Percentiles rank a stretch among this genome's conserved stretches.
Conservation (phyloP, 2,797 vertebrate genomes). For the Takifugu ocellatus region DNA sequence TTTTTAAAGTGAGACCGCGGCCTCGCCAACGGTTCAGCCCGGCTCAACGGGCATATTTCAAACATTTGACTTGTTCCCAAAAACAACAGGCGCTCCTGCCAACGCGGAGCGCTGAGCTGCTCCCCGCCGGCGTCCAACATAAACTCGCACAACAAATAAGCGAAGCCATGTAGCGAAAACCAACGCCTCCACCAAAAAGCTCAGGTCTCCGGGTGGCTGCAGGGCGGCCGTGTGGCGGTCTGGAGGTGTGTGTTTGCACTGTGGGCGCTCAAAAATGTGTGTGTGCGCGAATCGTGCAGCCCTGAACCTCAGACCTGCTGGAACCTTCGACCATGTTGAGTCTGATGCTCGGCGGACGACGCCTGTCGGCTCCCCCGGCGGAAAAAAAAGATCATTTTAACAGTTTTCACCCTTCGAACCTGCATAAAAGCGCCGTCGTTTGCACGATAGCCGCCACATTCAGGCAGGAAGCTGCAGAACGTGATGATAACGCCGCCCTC, state of each 20-base stretch:
- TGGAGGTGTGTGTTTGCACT: neutral
- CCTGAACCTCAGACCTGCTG: no score
- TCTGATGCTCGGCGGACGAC: neutral
- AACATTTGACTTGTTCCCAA: slow-evolving; percentile 63
- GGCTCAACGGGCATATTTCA: slow-evolving; percentile 46
- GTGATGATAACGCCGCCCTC: no score
- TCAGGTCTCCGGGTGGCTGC: slow-evolving; percentile 26
- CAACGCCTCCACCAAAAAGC: slow-evolving; percentile 21
- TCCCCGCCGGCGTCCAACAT: slow-evolving; percentile 53
- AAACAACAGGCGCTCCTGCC: slow-evolving; percentile 58
- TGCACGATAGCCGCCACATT: slow-evolving; percentile 15
- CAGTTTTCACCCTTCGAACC: slow-evolving; percentile 17
- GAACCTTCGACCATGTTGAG: neutral
- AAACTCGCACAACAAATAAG: slow-evolving; percentile 60
- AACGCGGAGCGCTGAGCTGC: slow-evolving; percentile 54
- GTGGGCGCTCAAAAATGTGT: neutral
- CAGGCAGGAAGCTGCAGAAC: no score
- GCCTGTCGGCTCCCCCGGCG: neutral
- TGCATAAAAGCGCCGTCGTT: slow-evolving; percentile 15
- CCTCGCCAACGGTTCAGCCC: slow-evolving; percentile 43
- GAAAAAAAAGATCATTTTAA: slow-evolving; percentile 4
- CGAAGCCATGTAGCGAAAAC: slow-evolving; percentile 39
- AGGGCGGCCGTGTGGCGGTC: slow-evolving; percentile 28
- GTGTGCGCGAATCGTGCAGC: neutral
- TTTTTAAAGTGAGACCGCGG: slow-evolving; percentile 43